These are phyloP conservation scores for Pseudochaenichthys georgianus DNA, from an alignment of 2,797 vertebrate genomes.

Conservation along the genomic window DNA sequence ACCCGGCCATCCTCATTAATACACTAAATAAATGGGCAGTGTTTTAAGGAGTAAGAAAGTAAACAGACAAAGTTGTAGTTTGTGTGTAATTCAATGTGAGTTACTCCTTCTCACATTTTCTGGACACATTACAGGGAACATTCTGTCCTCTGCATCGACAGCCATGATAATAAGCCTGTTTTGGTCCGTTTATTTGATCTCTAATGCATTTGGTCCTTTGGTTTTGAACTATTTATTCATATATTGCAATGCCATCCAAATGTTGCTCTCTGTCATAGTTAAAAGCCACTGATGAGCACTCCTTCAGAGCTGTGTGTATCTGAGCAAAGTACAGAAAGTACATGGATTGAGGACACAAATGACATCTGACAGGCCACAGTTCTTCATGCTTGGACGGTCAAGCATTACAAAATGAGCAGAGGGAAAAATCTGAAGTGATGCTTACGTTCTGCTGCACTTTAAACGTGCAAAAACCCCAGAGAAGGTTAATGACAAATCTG, in stretches of 20 bases:
- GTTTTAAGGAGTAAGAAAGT: too few relatives aligned
- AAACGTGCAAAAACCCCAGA: slow-evolving; percentile 7
- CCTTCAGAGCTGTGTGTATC: slow-evolving; percentile 4
- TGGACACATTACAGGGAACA: background rate
- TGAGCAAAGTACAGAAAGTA: slow-evolving; percentile 15
- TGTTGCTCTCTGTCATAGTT: background rate
- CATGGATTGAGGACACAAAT: slow-evolving; percentile 45
- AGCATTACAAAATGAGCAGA: slow-evolving; percentile 36
- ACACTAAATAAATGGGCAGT: too few relatives aligned
- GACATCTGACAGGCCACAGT: slow-evolving; percentile 51
- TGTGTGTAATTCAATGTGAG: background rate
- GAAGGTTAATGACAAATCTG: slow-evolving; percentile 4
- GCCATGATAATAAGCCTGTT: background rate
- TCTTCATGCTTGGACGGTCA: slow-evolving; percentile 38
- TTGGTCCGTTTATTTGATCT: slow-evolving; percentile 11
- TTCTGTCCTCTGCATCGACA: background rate
- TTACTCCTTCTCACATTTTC: background rate
- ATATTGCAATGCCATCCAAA: background rate
- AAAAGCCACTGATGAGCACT: background rate
- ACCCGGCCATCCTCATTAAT: too few relatives aligned
- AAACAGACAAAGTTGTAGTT: too few relatives aligned
- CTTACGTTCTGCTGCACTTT: slow-evolving; percentile 15
- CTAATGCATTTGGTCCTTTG: background rate
- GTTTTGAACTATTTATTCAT: background rate
- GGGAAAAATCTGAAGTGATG: slow-evolving; percentile 25